Percentiles rank a stretch among this genome's conserved stretches.
Evolutionary conservation across 2,113 vertebrate species (phyloP).

Genomic region (Tragulus kanchil): DNA sequence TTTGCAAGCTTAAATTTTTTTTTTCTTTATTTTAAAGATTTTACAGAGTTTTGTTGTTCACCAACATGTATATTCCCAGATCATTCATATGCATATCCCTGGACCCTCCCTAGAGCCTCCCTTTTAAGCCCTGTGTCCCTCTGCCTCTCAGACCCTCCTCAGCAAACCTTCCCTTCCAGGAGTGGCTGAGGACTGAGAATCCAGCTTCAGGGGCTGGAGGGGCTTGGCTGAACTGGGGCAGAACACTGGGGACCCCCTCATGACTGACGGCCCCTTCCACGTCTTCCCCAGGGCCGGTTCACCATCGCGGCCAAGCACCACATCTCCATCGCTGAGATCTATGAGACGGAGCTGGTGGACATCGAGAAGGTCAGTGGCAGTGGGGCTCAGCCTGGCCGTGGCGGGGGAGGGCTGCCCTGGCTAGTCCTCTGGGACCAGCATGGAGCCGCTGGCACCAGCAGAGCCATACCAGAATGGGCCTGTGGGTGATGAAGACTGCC

Average conservation of each 20-base stretch:
- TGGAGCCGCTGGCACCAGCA: accelerated
- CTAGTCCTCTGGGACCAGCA: neutral
- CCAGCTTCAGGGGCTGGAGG: neutral
- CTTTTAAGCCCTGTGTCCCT: neutral
- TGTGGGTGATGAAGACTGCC: accelerated
- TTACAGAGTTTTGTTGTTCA: no score
- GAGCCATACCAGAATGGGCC: neutral
- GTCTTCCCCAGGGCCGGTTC: conserved; percentile 92
- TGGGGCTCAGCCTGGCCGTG: accelerated
- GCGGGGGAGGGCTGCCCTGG: accelerated
- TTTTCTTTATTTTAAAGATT: no score
- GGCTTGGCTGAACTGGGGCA: accelerated
- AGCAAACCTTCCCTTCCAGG: neutral
- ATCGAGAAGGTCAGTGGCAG: conserved; percentile 92
- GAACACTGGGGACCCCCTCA: accelerated
- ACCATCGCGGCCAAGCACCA: conserved; percentile 97
- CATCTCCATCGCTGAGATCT: conserved; percentile 95
- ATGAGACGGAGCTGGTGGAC: conserved; percentile 95
- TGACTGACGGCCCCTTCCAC: accelerated
- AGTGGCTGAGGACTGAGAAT: neutral
- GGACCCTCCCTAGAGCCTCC: neutral
- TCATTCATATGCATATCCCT: no score
- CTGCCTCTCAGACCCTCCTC: no score
- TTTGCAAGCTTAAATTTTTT: no score
- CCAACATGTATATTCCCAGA: no score